These are phyloP conservation scores for Oxyura jamaicensis DNA, from an alignment of 2,113 vertebrate genomes.

Conservation along the genomic window DNA sequence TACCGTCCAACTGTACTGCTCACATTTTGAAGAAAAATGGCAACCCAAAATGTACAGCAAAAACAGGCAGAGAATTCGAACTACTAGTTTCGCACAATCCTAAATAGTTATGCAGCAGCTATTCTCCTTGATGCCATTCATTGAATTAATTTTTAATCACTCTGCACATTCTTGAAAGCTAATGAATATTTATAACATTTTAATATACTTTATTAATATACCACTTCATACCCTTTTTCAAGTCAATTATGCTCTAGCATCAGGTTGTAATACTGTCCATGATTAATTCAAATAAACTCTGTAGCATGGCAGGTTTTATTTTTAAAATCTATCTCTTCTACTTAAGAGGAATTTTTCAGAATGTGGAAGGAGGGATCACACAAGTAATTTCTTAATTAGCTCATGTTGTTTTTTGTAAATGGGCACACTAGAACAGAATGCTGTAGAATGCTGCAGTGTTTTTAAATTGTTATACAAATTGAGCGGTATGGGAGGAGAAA, in stretches of 20 bases:
- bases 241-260: constrained; percentile 11
- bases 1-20: neutral
- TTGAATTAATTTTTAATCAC: constrained; percentile 37
- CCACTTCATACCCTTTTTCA: neutral
- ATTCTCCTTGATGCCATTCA: neutral
- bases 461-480: neutral
- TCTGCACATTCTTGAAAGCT: constrained; percentile 13
- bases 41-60: neutral
- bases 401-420: neutral
- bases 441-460: neutral
- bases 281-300: constrained; percentile 31
- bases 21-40: neutral
- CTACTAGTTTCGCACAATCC: neutral
- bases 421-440: neutral
- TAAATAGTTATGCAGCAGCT: neutral
- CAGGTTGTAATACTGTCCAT: neutral
- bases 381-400: neutral
- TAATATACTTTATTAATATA: constrained; percentile 44
- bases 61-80: neutral
- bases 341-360: neutral
- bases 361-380: neutral
- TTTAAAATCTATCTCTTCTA: constrained; percentile 19
- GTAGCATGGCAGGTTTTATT: neutral
- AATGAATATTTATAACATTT: constrained; percentile 42
- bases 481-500: neutral